Percentiles rank a stretch among this genome's conserved stretches.
phyloP scores from a whole-genome alignment of 2,888 invertebrate species.

The Agrotis ipsilon region DNA sequence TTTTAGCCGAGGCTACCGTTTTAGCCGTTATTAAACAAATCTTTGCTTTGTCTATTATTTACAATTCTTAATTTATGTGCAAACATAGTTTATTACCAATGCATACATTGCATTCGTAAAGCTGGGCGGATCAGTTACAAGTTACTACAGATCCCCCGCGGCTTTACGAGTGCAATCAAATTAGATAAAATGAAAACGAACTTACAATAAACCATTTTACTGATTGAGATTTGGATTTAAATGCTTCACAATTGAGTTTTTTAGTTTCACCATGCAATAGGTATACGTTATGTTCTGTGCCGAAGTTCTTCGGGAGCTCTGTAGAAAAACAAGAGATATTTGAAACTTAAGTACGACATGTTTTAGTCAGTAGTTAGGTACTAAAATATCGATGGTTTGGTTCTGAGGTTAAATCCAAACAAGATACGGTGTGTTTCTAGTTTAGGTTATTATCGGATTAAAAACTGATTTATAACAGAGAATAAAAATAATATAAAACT shows the following conservation, averaged over 20 bases:
- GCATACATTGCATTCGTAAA: neutral
- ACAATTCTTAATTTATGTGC: no score
- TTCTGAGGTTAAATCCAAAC: neutral
- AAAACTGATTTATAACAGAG: neutral
- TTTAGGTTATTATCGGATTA: neutral
- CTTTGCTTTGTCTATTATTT: no score
- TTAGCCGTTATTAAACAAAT: no score
- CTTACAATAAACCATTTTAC: constrained; percentile 60
- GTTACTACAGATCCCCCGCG: no score
- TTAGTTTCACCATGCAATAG: constrained; percentile 27
- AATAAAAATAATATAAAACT: no score
- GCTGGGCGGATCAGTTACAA: no score
- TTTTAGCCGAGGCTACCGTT: neutral
- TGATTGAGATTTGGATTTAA: constrained; percentile 36
- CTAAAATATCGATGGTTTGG: no score
- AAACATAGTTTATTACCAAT: no score
- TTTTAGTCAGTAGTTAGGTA: no score
- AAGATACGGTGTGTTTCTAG: neutral
- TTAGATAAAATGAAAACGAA: constrained; percentile 10
- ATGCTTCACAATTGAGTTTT: constrained; percentile 45
- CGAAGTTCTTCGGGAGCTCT: constrained; percentile 42
- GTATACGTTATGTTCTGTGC: constrained; percentile 34
- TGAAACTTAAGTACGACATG: neutral
- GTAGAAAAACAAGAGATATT: constrained; percentile 7
- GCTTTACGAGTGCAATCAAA: no score